Evolutionary conservation across 2,113 vertebrate genomes (phyloP), one percentile per base, ranked within the genome.

Genomic region (Grammomys dolichurus): DNA sequence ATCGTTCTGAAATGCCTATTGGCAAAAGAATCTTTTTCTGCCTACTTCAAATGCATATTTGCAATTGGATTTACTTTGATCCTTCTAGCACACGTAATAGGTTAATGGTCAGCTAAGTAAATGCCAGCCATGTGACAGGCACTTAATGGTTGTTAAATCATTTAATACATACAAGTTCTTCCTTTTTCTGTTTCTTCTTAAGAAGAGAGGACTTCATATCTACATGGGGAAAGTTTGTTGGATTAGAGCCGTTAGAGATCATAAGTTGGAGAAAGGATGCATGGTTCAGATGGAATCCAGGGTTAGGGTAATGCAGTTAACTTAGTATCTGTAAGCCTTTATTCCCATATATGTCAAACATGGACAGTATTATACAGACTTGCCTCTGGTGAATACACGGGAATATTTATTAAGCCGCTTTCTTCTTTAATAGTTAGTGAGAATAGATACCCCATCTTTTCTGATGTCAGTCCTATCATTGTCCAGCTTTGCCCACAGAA

Each of bases 21-120:
- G 94, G 75, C 82, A 77, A 91, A 77, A 87, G 60, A 17, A 4
- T 84, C 86, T 93, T 69, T 92, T 90, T 63, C 77, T 89, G 26
- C 51, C 16, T 75, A 20, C 6, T 94, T 95, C 90, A 7, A 81
- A 4, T 90, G 73, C 24, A 36, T 95, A 3, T 86, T 94, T 92
- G 89, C n/a, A 94, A 69, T 24, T 78, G 33, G 17, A 82, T 95
- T 19, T 92, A 80, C 92, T 95, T 96, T 94, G 56, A 87, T 97
- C 63, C 20, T 89, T 89, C 73, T 92, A 33, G 40, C 36, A 93
- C 75, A 81, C 60, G 24, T 77, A 54, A 91, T 82, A 93, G 51
- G 65, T 93, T 95, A 94, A 89, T 33, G 89, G 40, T 89, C 46
- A 92, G 73, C 46, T 95, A 48, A 93, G 56, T 87, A 92, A 91